phyloP scores from a whole-genome alignment of 2,888 invertebrate genomes.

The Nowickia ferox region DNA sequence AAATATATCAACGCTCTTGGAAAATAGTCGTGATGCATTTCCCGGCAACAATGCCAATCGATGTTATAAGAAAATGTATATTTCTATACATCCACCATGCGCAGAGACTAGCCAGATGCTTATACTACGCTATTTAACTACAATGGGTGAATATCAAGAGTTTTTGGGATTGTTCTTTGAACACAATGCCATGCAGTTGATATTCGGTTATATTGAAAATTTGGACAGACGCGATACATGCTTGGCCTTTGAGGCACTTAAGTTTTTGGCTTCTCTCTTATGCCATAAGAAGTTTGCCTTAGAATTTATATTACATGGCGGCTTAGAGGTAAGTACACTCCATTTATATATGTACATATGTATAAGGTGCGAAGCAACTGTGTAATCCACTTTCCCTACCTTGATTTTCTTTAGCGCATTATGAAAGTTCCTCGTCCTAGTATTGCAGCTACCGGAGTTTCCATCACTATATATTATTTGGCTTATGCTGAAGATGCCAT shows the following conservation, averaged over 20 bases:
- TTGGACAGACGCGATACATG: conserved; percentile 94
- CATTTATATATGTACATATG: neutral
- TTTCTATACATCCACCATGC: conserved; percentile 95
- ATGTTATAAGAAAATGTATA: conserved; percentile 83
- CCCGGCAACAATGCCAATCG: conserved; percentile 73
- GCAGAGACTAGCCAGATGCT: conserved; percentile 95
- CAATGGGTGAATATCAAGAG: conserved; percentile 99
- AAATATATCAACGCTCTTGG: conserved; percentile 80
- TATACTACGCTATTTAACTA: conserved; percentile 96
- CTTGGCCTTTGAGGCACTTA: conserved; percentile 97
- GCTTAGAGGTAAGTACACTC: conserved; percentile 86
- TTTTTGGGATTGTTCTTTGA: conserved; percentile 97
- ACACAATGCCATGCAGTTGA: conserved; percentile 94
- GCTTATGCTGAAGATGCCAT: conserved; percentile 99
- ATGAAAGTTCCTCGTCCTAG: conserved; percentile 96
- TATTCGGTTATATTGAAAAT: conserved; percentile 95
- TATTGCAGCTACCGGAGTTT: conserved; percentile 96
- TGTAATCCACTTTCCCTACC: conserved; percentile 12
- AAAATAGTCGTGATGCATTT: conserved; percentile 81
- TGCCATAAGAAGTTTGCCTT: conserved; percentile 99
- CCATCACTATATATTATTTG: conserved; percentile 97
- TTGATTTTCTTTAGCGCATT: conserved; percentile 85
- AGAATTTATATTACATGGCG: conserved; percentile 95
- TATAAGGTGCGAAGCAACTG: neutral
- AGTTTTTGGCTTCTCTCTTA: conserved; percentile 95